A percentile compares a stretch with the other conserved stretches of the same genome.
Conservation (phyloP, 2,888 invertebrate genomes). For the Ashinkailepas kermadecensis region DNA sequence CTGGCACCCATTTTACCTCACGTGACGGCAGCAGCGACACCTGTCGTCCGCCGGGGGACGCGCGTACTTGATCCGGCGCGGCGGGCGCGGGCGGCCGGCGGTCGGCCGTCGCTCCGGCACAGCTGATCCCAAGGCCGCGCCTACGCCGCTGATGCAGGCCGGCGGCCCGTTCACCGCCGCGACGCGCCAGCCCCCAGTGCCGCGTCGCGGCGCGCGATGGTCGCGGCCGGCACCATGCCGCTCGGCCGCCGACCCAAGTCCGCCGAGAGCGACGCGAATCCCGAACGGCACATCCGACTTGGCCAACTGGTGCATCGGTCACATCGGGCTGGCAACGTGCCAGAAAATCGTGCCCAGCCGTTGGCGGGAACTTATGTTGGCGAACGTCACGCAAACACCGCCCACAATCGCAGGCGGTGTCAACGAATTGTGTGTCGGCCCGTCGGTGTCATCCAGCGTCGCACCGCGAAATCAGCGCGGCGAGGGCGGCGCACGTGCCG, state of each 20-base stretch:
- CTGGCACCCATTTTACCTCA: neutral
- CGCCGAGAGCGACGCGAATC: neutral
- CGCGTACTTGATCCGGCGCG: neutral
- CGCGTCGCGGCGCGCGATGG: neutral
- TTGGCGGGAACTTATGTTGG: slow-evolving; percentile 17
- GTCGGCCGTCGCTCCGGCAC: neutral
- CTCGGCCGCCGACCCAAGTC: neutral
- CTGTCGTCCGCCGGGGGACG: neutral
- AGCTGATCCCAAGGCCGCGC: slow-evolving; percentile 18
- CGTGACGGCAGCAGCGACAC: slow-evolving; percentile 3
- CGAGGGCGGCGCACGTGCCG: neutral
- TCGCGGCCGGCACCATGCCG: neutral
- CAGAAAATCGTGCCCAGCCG: neutral
- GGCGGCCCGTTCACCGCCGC: neutral
- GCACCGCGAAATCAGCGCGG: neutral
- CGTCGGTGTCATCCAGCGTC: too few relatives aligned
- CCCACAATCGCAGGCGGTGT: neutral
- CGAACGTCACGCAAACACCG: slow-evolving; percentile 1
- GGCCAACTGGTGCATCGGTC: slow-evolving; percentile 21
- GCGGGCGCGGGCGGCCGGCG: neutral
- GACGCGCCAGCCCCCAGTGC: neutral
- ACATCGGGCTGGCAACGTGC: slow-evolving; percentile 9
- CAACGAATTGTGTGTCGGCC: neutral
- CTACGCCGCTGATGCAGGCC: neutral
- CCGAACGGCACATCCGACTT: neutral